These are phyloP conservation scores for Clarias pachynema DNA, from an alignment of 2,797 vertebrate species.

Conservation along the genomic window DNA sequence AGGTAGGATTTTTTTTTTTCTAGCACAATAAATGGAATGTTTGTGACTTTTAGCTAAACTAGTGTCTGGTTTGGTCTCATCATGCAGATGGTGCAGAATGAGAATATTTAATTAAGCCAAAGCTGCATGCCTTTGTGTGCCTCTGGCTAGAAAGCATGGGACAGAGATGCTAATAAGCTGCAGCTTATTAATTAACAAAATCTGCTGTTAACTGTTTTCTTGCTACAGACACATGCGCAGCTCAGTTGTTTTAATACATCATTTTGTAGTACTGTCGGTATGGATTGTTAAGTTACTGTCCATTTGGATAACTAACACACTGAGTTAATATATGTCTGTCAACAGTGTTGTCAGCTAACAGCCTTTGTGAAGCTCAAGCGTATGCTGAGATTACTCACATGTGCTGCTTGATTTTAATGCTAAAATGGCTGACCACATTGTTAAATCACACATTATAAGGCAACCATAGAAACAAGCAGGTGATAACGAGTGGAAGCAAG, in stretches of 20 bases:
- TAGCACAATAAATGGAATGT: neutral
- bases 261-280: neutral
- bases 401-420: neutral
- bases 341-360: neutral
- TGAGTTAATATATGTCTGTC: constrained; percentile 7
- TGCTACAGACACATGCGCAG: constrained; percentile 13
- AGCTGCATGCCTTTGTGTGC: constrained; percentile 30
- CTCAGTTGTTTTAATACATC: constrained; percentile 17
- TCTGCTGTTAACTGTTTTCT: constrained; percentile 39
- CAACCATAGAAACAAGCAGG: neutral
- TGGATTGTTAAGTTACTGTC: neutral
- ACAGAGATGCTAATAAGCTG: constrained; percentile 38
- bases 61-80: neutral
- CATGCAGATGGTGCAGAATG: constrained; percentile 13
- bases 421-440: neutral
- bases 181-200: constrained; percentile 34
- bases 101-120: constrained; percentile 15
- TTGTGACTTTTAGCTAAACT: neutral
- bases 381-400: neutral
- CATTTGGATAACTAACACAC: constrained; percentile 47
- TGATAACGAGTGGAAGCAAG: neutral
- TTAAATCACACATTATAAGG: neutral
- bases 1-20: neutral
- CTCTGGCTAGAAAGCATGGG: constrained; percentile 34
- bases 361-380: neutral